phyloP scores from a whole-genome alignment of 2,797 vertebrate genomes.

The Typhlichthys subterraneus region DNA sequence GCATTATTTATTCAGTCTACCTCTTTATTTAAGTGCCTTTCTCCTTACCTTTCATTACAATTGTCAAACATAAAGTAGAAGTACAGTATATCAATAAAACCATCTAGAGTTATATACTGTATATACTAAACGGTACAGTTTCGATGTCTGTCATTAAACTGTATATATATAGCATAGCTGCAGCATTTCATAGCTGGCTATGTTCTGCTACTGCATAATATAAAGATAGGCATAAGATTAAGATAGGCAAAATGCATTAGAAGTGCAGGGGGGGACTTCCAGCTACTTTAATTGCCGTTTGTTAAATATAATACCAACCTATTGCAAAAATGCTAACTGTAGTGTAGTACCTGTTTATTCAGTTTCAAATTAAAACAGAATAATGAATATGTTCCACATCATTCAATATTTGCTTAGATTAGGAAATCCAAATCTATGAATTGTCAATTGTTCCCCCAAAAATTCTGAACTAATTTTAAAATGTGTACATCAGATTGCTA shows the following conservation, averaged over 20 bases:
- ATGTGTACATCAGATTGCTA: constrained; percentile 3
- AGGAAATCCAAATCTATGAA: too few relatives aligned
- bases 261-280: not conserved
- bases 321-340: constrained; percentile 9
- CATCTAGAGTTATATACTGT: constrained; percentile 14
- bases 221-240: too few relatives aligned
- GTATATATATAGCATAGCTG: too few relatives aligned
- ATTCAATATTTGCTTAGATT: not conserved
- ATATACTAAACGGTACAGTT: constrained; percentile 29
- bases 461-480: constrained; percentile 8
- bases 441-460: not conserved
- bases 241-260: too few relatives aligned
- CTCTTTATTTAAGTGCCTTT: constrained; percentile 79
- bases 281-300: constrained; percentile 58
- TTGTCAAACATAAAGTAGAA: constrained; percentile 27
- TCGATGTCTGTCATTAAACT: too few relatives aligned
- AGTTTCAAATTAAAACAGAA: constrained; percentile 4
- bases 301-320: constrained; percentile 58
- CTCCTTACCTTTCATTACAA: constrained; percentile 34
- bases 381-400: constrained; percentile 10
- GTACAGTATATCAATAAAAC: constrained; percentile 22
- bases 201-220: too few relatives aligned
- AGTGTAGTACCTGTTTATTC: not conserved
- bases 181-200: too few relatives aligned
- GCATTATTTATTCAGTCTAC: constrained; percentile 66